Conservation (phyloP, 2,797 vertebrate genomes). For the Sebastes baramenuke region DNA sequence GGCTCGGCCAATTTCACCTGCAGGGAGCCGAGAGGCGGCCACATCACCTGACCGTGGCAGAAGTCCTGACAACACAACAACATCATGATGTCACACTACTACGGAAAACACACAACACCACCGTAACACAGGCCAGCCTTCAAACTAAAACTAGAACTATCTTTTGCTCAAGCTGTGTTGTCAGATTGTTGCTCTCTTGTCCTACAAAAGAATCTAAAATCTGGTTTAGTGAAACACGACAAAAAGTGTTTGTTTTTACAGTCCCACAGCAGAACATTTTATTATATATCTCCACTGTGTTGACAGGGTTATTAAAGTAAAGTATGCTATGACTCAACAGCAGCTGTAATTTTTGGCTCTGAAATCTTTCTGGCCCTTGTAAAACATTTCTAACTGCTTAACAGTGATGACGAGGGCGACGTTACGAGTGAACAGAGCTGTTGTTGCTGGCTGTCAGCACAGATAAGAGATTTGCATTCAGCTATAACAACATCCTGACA, state of each 20-base stretch:
- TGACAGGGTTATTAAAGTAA: neutral
- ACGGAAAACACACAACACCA: neutral
- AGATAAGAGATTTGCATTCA: no score
- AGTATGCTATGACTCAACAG: neutral
- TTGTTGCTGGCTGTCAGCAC: no score
- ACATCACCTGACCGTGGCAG: slow-evolving; percentile 99
- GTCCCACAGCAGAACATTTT: neutral
- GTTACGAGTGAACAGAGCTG: no score
- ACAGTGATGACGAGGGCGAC: no score
- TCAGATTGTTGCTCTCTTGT: neutral
- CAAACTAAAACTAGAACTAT: neutral
- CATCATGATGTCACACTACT: neutral
- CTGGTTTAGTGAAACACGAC: neutral
- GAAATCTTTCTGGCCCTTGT: neutral
- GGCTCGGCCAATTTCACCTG: slow-evolving; percentile 92
- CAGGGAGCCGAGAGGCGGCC: slow-evolving; percentile 92
- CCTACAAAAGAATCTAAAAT: neutral
- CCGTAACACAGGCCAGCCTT: no score
- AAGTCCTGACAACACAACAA: slow-evolving; percentile 87
- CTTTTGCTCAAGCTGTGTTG: neutral
- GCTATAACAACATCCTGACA: no score
- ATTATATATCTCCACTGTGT: neutral
- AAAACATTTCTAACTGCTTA: no score
- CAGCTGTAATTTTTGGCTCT: neutral
- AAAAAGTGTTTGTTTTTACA: no score